These are phyloP conservation scores for Enteromius argenteus DNA, from an alignment of 2,797 vertebrate genomes.

Conservation along the genomic window DNA sequence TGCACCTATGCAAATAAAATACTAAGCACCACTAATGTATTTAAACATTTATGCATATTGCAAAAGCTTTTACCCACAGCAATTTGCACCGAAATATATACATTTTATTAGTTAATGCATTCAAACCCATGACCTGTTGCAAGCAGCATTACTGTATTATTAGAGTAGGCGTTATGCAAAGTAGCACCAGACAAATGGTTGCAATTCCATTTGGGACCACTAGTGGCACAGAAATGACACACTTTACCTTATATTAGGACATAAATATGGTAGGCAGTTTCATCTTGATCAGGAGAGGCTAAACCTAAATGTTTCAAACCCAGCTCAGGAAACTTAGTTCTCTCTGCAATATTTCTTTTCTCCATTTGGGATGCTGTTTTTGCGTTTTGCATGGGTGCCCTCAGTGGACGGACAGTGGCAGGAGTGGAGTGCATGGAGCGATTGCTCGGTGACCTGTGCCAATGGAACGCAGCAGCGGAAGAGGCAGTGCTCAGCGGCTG, in stretches of 20 bases:
- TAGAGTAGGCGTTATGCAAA: background rate
- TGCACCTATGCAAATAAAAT: background rate
- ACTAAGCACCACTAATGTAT: too few relatives aligned
- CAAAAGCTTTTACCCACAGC: background rate
- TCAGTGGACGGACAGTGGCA: slow-evolving; percentile 99
- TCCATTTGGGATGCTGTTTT: slow-evolving; percentile 69
- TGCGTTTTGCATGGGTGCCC: slow-evolving; percentile 61
- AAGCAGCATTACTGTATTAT: background rate
- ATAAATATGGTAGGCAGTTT: background rate
- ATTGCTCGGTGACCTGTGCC: slow-evolving; percentile 97
- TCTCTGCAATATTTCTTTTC: slow-evolving; percentile 66
- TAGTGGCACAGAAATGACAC: background rate
- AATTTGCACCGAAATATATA: background rate
- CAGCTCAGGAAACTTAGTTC: background rate
- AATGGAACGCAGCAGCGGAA: slow-evolving; percentile 98
- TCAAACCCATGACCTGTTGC: slow-evolving; percentile 8
- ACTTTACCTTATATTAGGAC: background rate
- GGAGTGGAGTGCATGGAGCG: slow-evolving; percentile 98
- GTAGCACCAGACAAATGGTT: background rate
- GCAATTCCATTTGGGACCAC: background rate
- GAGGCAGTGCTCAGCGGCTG: slow-evolving; percentile 93
- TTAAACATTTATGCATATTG: background rate
- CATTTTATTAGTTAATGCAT: slow-evolving; percentile 2
- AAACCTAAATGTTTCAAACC: background rate
- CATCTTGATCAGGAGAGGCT: background rate